Base-by-base conservation (phyloP, 1,140 invertebrate genomes). In the Phortica variegata region DNA sequence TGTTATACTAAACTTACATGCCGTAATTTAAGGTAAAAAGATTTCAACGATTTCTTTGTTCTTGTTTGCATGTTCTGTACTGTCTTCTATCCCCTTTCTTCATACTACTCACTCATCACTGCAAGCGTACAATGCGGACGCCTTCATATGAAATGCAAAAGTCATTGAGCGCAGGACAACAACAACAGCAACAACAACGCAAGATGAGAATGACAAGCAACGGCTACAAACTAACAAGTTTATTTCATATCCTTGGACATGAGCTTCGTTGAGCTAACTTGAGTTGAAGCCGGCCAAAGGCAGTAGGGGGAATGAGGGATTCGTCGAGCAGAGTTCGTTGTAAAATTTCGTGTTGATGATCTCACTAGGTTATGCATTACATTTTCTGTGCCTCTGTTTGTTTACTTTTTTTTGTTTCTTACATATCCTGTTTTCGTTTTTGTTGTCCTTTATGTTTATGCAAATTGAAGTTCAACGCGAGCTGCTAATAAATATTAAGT, bases 261-360 rank as follows among this genome's bases (percentile, higher is more conserved):
- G 63, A 68, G 23, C n/a, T n/a, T n/a, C n/a, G n/a, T n/a, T n/a
- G n/a, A n/a, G n/a, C n/a, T n/a, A n/a, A n/a, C n/a, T n/a, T n/a
- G n/a, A n/a, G n/a, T n/a, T n/a, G n/a, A n/a, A n/a, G n/a, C n/a
- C n/a, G n/a, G n/a, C n/a, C n/a, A n/a, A n/a, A n/a, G n/a, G n/a
- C n/a, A n/a, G n/a, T n/a, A n/a, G n/a, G n/a, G n/a, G n/a, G n/a
- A n/a, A n/a, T n/a, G n/a, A n/a, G n/a, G n/a, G n/a, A n/a, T n/a
- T n/a, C n/a, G n/a, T 26, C 10, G 23, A 26, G 10, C 23, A 6
- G 23, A 26, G 63, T 68, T 68, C 60, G 66, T 60, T 71, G 66
- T 71, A 71, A 71, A 71, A 71, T 66, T 66, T 66, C 66, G 66
- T 71, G 66, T 71, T 71, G 66, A 71, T 71, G 66, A 71, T 71